Evolutionary conservation across 2,888 invertebrate genomes (phyloP).

Genomic region (Serrognathus titanus): DNA sequence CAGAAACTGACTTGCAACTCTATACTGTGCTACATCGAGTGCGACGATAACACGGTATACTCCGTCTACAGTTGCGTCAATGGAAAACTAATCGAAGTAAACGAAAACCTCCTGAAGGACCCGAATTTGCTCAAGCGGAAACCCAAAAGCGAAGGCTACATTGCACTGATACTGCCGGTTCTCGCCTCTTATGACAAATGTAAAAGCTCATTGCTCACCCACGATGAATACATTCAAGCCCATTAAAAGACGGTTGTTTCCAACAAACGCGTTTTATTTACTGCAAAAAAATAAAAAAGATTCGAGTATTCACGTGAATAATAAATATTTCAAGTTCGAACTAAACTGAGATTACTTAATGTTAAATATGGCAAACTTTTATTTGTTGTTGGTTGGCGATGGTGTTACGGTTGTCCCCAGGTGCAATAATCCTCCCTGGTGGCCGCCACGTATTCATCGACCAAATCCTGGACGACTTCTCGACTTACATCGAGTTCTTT

Average conservation of each 20-base stretch:
- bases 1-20: conserved; percentile 71
- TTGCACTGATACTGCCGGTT: conserved; percentile 80
- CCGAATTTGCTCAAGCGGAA: conserved; percentile 63
- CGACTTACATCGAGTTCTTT: conserved; percentile 89
- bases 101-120: conserved; percentile 63
- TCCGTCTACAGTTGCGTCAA: conserved; percentile 72
- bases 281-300: no score
- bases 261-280: neutral
- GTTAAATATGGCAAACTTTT: no score
- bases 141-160: conserved; percentile 67
- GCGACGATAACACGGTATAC: conserved; percentile 60
- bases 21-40: conserved; percentile 69
- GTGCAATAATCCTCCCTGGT: conserved; percentile 78
- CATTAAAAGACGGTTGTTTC: conserved; percentile 13
- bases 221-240: conserved; percentile 60
- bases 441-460: conserved; percentile 94
- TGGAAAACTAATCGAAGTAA: conserved; percentile 77
- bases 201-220: conserved; percentile 61
- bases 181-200: conserved; percentile 64
- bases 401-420: conserved; percentile 13
- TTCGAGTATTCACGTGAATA: no score
- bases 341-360: no score
- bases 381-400: neutral
- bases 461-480: conserved; percentile 86
- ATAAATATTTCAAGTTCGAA: no score